Evolutionary conservation across 2,888 invertebrate genomes (phyloP), one percentile per base, ranked within the genome.

Genomic region (Vesta saturnalis): DNA sequence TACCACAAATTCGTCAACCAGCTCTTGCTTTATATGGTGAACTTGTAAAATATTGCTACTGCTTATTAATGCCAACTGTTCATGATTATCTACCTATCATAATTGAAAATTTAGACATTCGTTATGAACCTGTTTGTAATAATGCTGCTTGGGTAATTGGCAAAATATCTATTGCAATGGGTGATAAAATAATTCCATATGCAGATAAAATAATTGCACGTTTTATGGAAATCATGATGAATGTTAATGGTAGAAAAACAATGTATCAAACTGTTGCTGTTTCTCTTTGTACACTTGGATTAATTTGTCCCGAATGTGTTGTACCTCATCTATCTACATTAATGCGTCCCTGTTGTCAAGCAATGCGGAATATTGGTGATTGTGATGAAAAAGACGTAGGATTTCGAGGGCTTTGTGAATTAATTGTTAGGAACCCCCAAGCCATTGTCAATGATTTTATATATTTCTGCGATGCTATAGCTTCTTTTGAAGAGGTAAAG

Each of bases 101-200:
- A 73, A 95, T 96, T 65, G 93, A 94, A 85, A 99, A 99, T 86
- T 88, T 99, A 70, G 97, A 99, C 86, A 97, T 98, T 1, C 94
- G 96, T 80, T 92, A 92, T 74, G 98, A 99, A 82, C 98, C 98
- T 16, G 99, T 99, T 43, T 99, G 98, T 86, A 99, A 99, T 85
- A 99, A 99, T 85, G 98, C 99, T 35, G 98, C 99, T 0, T 99
- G 99, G 99, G 98, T 99, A 19, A 96, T 99, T 77, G 98, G 99
- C 58, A 99, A 99, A 88, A 95, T 99, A 79, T 94, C 97, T 76
- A 93, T 98, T 81, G 96, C 97, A 85, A 89, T 97, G 87, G 97
- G 96, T 72, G 89, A 90, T 69, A 95, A 95, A 78, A 99, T 98
- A 84, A 92, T 93, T 81, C 92, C 93, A 73, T 99, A 95, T 85